Conservation (phyloP, 1,140 invertebrate species). For the Drosophila mojavensis region DNA sequence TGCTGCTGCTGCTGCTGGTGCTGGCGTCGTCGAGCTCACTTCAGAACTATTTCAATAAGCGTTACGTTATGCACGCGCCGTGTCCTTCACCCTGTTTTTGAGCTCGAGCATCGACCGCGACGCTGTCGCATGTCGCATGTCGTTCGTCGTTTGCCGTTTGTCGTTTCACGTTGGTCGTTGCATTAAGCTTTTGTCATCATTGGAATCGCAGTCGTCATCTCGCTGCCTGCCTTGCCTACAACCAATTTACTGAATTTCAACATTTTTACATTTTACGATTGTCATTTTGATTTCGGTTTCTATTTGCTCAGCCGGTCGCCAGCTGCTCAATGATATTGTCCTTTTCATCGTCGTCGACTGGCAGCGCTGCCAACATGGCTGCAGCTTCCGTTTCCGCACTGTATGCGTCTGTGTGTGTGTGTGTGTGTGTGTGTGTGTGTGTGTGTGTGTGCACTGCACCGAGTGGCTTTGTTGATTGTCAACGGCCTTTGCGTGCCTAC, state of each 20-base stretch:
- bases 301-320: conserved; percentile 38
- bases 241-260: conserved; percentile 69
- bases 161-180: conserved; percentile 5
- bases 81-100: conserved; percentile 78
- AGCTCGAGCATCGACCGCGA: conserved; percentile 29
- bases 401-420: no score
- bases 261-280: conserved; percentile 73
- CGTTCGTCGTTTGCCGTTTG: conserved; percentile 16
- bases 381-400: conserved; percentile 42
- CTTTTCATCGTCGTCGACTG: neutral
- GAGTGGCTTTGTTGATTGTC: conserved; percentile 38
- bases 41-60: conserved; percentile 81
- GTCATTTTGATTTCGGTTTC: conserved; percentile 65
- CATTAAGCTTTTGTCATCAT: conserved; percentile 26
- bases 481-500: conserved; percentile 17
- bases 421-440: conserved; percentile 14
- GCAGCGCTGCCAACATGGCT: conserved; percentile 29
- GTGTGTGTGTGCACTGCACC: conserved; percentile 28
- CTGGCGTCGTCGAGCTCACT: conserved; percentile 70
- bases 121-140: conserved; percentile 41
- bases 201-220: conserved; percentile 2
- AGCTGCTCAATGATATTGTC: neutral
- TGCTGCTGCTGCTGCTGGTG: no score
- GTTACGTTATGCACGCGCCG: conserved; percentile 69
- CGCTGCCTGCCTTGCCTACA: conserved; percentile 50